phyloP scores from a whole-genome alignment of 1,140 invertebrate genomes.

The Bombus pascuorum region DNA sequence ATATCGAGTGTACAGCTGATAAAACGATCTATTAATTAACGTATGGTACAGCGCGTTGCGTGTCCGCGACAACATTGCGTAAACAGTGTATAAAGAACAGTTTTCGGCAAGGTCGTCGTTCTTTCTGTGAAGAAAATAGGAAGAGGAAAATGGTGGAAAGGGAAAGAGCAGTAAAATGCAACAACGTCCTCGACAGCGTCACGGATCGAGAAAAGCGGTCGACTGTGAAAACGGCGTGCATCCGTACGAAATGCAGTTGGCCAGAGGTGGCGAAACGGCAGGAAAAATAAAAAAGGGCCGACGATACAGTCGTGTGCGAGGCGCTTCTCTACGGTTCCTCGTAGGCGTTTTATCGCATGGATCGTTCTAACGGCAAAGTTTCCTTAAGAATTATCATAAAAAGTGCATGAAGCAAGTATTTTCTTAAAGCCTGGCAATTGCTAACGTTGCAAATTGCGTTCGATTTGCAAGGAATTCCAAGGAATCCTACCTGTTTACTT shows the following conservation, averaged over 20 bases:
- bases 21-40: no score
- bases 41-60: no score
- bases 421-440: no score
- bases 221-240: constrained; percentile 40
- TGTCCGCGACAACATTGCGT: no score
- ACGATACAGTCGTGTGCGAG: background rate
- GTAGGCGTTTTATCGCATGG: background rate
- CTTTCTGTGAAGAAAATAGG: background rate
- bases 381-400: background rate
- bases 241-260: constrained; percentile 24
- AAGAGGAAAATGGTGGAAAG: no score
- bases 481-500: no score
- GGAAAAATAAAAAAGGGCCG: background rate
- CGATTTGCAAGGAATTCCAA: no score
- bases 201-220: constrained; percentile 7
- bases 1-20: no score
- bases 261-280: background rate
- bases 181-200: background rate
- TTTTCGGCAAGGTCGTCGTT: background rate
- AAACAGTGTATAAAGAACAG: background rate
- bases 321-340: background rate
- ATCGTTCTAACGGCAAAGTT: background rate
- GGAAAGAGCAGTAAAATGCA: background rate
- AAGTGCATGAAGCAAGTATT: no score
- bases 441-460: no score